Evolutionary conservation across 2,113 vertebrate genomes (phyloP).

Genomic region (Daboia siamensis): DNA sequence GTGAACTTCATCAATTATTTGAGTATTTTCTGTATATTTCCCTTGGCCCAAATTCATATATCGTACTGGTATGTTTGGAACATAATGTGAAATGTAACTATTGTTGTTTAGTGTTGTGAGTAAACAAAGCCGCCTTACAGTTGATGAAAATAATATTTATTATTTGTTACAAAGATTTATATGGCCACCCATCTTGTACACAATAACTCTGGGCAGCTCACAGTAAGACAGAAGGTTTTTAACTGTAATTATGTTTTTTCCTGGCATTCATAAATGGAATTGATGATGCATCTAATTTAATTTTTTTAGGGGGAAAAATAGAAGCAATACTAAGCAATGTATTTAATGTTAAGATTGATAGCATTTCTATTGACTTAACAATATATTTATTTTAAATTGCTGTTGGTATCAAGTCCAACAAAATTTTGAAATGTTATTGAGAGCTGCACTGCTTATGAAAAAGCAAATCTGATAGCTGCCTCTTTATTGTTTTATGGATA

Average conservation of each 20-base stretch:
- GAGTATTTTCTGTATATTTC: not conserved
- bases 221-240: not conserved
- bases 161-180: not conserved
- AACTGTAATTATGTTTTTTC: not conserved
- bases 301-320: not conserved
- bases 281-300: not conserved
- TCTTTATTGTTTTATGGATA: not conserved
- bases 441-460: not conserved
- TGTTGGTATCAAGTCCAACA: not conserved
- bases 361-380: not conserved
- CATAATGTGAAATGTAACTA: not conserved
- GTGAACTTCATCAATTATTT: not conserved
- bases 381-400: not conserved
- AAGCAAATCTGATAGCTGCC: not conserved
- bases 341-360: not conserved
- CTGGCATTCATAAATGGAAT: not conserved
- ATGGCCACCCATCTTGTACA: not conserved
- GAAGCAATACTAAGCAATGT: not conserved
- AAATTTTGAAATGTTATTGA: not conserved
- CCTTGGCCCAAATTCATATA: not conserved
- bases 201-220: not conserved
- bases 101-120: not conserved
- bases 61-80: not conserved
- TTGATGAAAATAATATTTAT: not conserved
- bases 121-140: not conserved